Base-by-base conservation (phyloP, 2,113 vertebrate species). In the Eptesicus fuscus region DNA sequence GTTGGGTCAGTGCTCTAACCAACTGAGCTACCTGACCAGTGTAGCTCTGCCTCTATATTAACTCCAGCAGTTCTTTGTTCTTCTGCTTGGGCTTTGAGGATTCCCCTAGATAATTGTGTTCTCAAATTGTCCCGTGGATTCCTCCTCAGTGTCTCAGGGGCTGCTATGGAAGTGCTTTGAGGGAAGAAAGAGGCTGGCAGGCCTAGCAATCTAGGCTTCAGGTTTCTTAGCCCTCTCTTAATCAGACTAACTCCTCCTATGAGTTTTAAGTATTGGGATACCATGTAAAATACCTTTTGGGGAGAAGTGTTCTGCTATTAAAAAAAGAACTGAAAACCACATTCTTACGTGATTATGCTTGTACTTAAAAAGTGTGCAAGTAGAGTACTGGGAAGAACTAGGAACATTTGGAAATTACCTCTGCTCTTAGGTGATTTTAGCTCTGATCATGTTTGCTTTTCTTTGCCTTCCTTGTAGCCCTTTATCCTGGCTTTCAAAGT, bases 341-440 rank as follows among this genome's bases (percentile, higher is more conserved):
- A 87, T 92, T 94, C 47, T n/a, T 87, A 44, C 44, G 32, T 90
- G 76, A 10, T 82, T 92, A 32, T 77, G 37, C 37, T 77, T 95
- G 49, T 18, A 47, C 16, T 82, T 90, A 44, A 56, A 44, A 56
- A 63, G 13, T 86, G n/a, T 92, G 53, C 53, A 90, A 18, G 16
- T 53, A 63, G 59, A 77, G 12, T 89, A 67, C 5, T 71, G 28
- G 76, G 61, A 78, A 91, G n/a, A 93, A 88, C 53, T 86, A 69
- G n/a, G 37, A 83, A 96, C 76, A 59, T 79, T 77, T 73, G 61
- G 74, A 78, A 96, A 78, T 83, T 83, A 61, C 59, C 51, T 93
- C 7, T 71, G n/a, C 51, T 93, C 35, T 84, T 84, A 25, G 82
- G 6, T 84, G 51, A 23, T 20, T 65, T 73, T 90, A 82, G 44